Evolutionary conservation across 1,140 invertebrate genomes (phyloP).

Genomic region (Drosophila ogumai): DNA sequence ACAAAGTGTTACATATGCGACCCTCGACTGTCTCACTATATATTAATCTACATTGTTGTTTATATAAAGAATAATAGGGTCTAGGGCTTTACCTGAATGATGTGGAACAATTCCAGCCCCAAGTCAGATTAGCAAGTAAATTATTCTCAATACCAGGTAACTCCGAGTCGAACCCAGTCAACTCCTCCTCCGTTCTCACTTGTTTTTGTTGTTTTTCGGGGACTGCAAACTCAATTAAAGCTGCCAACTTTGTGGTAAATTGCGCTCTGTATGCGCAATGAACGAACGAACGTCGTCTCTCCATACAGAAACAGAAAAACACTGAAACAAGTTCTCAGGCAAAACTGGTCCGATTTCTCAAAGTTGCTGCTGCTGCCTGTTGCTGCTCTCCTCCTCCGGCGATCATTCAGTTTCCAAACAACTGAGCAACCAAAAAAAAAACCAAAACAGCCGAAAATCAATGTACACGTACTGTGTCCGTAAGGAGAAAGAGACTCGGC

Average conservation of each 20-base stretch:
- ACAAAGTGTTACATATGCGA: neutral
- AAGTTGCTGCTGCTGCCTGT: slow-evolving; percentile 28
- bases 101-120: neutral
- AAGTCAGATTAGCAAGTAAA: neutral
- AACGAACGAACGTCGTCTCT: slow-evolving; percentile 15
- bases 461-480: slow-evolving; percentile 37
- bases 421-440: slow-evolving; percentile 26
- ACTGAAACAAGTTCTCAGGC: slow-evolving; percentile 69
- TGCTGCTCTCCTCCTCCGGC: slow-evolving; percentile 24
- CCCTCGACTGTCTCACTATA: neutral
- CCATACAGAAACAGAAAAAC: slow-evolving; percentile 16
- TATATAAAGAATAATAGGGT: neutral
- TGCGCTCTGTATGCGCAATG: slow-evolving; percentile 40
- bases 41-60: neutral
- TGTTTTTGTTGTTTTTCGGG: slow-evolving; percentile 19
- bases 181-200: neutral
- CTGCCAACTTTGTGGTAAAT: slow-evolving; percentile 34
- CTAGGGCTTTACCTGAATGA: neutral
- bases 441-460: slow-evolving; percentile 46
- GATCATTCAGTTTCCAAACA: slow-evolving; percentile 47
- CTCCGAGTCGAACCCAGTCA: slow-evolving; percentile 4
- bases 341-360: slow-evolving; percentile 74
- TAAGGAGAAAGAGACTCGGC: slow-evolving; percentile 1
- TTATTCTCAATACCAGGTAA: slow-evolving; percentile 3
- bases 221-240: slow-evolving; percentile 71